Base-by-base conservation (phyloP, 2,113 vertebrate genomes). In the Solea senegalensis region DNA sequence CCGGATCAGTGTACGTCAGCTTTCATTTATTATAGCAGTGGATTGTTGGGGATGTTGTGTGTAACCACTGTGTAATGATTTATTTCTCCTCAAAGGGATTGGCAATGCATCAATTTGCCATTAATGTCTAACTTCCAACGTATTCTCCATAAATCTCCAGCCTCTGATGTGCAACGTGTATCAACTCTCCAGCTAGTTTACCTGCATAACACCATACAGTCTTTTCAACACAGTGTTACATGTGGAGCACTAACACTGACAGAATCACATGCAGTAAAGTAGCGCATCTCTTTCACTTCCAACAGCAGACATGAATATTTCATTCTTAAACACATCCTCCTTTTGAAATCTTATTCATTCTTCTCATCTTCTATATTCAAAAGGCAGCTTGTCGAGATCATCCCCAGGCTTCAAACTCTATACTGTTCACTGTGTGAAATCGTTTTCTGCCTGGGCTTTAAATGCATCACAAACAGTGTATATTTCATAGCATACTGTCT, bases 331-430 rank as follows among this genome's bases (percentile, higher is more conserved):
- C n/a, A 40, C 72, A 65, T 78, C 66, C 56, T 74, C 41, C 54
- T 77, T 76, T 73, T 73, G 53, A 79, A 77, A 81, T 62, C 83
- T 68, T 77, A 77, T 84, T 80, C 78, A 76, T 84, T 80, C 80
- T 74, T 57, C 63, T 82, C 73, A 75, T 72, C 74, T 74, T 78
- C 64, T 65, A 16, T 64, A 72, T 85, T 80, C 50, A 82, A 77
- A 84, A 52, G 59, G 72, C 72, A 76, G 69, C 63, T 44, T 75
- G 74, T 81, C 65, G 74, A 54, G 54, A 59, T 66, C 68, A 71
- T 69, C 82, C 77, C 46, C 7, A 3, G 85, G 85, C 78, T 76
- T 79, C 73, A 70, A 28, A 66, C 57, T 66, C 73, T 27, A 70
- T 69, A 69, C 16, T 51, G 58, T 65, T 81, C 49, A 79, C 55